phyloP scores from a whole-genome alignment of 2,797 vertebrate genomes.

The Iguana delicatissima region DNA sequence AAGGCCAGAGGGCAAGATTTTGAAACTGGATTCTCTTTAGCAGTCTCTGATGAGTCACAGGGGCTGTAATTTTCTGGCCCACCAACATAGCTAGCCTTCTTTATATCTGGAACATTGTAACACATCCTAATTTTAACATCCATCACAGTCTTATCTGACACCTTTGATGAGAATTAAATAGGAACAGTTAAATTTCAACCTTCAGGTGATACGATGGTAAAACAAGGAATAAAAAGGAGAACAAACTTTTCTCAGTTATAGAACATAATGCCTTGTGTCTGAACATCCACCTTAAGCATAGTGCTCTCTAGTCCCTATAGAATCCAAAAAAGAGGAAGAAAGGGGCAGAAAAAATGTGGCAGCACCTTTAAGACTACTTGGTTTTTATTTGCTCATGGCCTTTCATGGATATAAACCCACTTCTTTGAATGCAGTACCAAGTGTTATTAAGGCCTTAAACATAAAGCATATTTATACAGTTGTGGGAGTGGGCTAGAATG shows the following conservation, averaged over 20 bases:
- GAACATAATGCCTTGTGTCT: constrained; percentile 24
- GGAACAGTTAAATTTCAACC: constrained; percentile 11
- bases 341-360: no score
- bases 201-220: constrained; percentile 55
- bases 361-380: no score
- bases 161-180: constrained; percentile 36
- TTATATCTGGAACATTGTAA: background rate
- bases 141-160: constrained; percentile 21
- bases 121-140: constrained; percentile 20
- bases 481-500: no score
- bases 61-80: constrained; percentile 19
- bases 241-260: constrained; percentile 31
- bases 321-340: background rate
- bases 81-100: constrained; percentile 6
- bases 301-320: constrained; percentile 40
- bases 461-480: no score
- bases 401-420: no score
- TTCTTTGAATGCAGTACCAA: no score
- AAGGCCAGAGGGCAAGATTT: constrained; percentile 10
- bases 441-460: no score
- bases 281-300: background rate
- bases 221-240: constrained; percentile 24
- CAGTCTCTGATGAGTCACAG: background rate
- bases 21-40: constrained; percentile 19
- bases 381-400: no score